These are phyloP conservation scores for Epinephelus awoara DNA, from an alignment of 2,797 vertebrate species.

Conservation along the genomic window DNA sequence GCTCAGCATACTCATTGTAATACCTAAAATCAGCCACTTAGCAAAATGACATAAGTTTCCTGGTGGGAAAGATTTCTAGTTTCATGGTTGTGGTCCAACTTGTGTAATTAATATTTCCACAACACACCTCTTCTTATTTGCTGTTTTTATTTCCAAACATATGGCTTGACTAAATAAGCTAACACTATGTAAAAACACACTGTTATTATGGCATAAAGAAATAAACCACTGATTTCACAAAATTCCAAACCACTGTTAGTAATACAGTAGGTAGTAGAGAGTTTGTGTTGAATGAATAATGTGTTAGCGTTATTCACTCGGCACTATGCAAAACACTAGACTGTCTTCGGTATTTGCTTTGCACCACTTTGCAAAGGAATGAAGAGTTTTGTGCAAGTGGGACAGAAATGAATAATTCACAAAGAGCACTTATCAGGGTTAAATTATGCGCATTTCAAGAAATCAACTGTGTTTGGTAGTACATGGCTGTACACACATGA, in stretches of 20 bases:
- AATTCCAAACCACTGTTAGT: not conserved
- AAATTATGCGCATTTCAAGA: conserved; percentile 81
- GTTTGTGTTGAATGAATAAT: conserved; percentile 12
- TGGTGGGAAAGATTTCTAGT: conserved; percentile 20
- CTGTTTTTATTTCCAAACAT: not conserved
- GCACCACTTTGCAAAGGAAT: conserved; percentile 69
- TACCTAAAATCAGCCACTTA: conserved; percentile 16
- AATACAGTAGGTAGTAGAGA: not conserved
- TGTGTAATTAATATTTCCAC: conserved; percentile 33
- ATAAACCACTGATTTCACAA: not conserved
- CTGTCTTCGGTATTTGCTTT: conserved; percentile 70
- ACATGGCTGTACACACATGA: conserved; percentile 59
- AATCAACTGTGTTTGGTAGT: conserved; percentile 65
- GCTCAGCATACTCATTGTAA: conserved; percentile 25
- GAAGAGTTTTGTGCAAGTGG: conserved; percentile 81
- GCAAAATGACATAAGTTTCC: conserved; percentile 19
- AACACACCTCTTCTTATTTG: conserved; percentile 11
- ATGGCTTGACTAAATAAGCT: not conserved
- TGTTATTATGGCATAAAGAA: not conserved
- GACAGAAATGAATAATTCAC: conserved; percentile 83
- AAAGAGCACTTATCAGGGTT: conserved; percentile 69
- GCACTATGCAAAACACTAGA: conserved; percentile 51
- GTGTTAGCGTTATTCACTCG: conserved; percentile 31
- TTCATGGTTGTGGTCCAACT: conserved; percentile 17
- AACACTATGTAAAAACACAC: conserved; percentile 9